Percentiles rank a stretch among this genome's conserved stretches.
Evolutionary conservation across 2,888 invertebrate genomes (phyloP).

Genomic region (Parnassius glacialis): DNA sequence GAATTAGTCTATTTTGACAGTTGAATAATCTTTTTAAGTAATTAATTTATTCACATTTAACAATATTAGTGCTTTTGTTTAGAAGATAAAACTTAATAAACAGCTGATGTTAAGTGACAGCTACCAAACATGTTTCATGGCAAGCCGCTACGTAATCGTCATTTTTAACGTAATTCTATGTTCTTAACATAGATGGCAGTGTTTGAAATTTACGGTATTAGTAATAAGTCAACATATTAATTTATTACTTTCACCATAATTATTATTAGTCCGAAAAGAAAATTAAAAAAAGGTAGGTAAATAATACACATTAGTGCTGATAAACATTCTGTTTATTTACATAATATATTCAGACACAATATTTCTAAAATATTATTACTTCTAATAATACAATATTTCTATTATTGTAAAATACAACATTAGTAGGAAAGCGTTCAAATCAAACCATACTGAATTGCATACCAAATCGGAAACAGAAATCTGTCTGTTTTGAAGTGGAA

Average conservation of each 20-base stretch:
- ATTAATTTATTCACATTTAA: too few species aligned
- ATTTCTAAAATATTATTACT: constrained; percentile 40
- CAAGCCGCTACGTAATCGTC: too few species aligned
- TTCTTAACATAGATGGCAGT: constrained; percentile 16
- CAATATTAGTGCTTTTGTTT: too few species aligned
- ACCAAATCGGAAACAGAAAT: background rate
- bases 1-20: too few species aligned
- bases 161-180: constrained; percentile 1
- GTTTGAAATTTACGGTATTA: background rate
- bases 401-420: constrained; percentile 32
- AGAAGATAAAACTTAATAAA: too few species aligned
- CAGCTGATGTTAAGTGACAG: background rate
- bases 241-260: too few species aligned
- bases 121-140: too few species aligned
- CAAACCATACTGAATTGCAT: constrained; percentile 7
- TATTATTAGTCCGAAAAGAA: too few species aligned
- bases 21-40: too few species aligned
- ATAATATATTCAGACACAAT: constrained; percentile 52
- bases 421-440: constrained; percentile 19
- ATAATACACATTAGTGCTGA: constrained; percentile 47
- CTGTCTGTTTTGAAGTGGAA: too few species aligned
- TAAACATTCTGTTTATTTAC: constrained; percentile 68
- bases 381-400: constrained; percentile 45
- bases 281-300: background rate
- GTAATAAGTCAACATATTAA: background rate